Base-by-base conservation (phyloP, 2,797 vertebrate species). In the Sebastolobus altivelis region DNA sequence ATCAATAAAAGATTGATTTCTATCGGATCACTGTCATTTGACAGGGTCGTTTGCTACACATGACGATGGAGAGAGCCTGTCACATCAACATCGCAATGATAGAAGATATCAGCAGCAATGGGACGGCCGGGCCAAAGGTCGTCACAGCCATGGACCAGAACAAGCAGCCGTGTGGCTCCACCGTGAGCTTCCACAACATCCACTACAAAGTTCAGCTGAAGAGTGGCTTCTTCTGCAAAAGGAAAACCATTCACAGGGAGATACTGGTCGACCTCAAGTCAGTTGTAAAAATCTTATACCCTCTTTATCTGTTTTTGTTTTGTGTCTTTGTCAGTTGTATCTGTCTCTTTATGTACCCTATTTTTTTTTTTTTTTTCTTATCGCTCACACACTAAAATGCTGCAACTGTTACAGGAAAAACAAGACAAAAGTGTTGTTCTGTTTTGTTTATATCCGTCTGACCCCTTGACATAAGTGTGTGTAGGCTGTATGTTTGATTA, bases 181-280 rank as follows among this genome's bases (percentile, higher is more conserved):
- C 87, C 1, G 94, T 96, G 77, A 96, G 95, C 91, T 96, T 96
- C 87, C 96, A 96, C 75, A 88, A 90, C 88, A 90, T 96, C 88
- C 85, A 92, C 38, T 96, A 96, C 83, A 92, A 84, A 75, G 92
- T 96, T 38, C 78, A 85, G 43, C 72, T 88, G 46, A 93, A 80
- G 77, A 93, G 86, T 4, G 88, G 93, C 31, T 63, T 82, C 61
- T 12, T 93, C 61, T 94, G 89, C 82, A 87, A 81, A 31, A 90
- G 72, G 52, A 92, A 91, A 67, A 85, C 8, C 8, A 71, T 29
- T 25, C 29, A 66, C 49, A 93, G 85, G 46, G 86, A 95, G 27
- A 95, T 96, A 52, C 91, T 96, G 62, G 33, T 83, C 7, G 90
- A 96, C 74, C 92, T 96, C 68, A 96, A 93, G 96, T 96, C 59